These are phyloP conservation scores for Nyctibius grandis DNA, from an alignment of 2,797 vertebrate species.

Conservation along the genomic window DNA sequence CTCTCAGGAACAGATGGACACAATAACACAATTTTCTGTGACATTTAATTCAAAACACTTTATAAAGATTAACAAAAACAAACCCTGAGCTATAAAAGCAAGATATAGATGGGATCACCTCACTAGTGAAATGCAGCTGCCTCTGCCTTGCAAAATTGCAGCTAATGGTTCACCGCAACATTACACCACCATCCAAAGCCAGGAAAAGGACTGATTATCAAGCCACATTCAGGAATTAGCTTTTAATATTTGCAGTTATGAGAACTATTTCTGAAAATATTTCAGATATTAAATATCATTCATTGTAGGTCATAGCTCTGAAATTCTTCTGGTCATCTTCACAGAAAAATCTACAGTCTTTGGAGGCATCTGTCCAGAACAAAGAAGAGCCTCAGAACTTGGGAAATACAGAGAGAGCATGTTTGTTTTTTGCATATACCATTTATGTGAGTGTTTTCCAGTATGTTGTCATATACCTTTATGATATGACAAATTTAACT, in stretches of 20 bases:
- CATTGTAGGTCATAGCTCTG: background rate
- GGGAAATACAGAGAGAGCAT: conserved; percentile 41
- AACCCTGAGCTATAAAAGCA: background rate
- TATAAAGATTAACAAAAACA: conserved; percentile 20
- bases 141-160: background rate
- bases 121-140: background rate
- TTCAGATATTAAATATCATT: conserved; percentile 2
- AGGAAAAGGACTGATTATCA: background rate
- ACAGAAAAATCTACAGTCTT: conserved; percentile 23
- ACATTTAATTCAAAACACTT: conserved; percentile 7
- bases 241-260: background rate
- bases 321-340: conserved; percentile 40
- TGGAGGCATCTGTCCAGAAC: conserved; percentile 26
- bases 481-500: background rate
- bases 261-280: conserved; percentile 17
- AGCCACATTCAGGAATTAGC: background rate
- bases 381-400: conserved; percentile 36
- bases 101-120: background rate
- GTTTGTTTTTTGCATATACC: background rate
- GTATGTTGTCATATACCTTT: background rate
- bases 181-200: background rate
- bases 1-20: conserved; percentile 7
- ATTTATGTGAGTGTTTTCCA: background rate
- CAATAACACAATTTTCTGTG: background rate
- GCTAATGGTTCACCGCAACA: background rate